These are phyloP conservation scores for Grantiella picta DNA, from an alignment of 2,113 vertebrate species.

Conservation along the genomic window DNA sequence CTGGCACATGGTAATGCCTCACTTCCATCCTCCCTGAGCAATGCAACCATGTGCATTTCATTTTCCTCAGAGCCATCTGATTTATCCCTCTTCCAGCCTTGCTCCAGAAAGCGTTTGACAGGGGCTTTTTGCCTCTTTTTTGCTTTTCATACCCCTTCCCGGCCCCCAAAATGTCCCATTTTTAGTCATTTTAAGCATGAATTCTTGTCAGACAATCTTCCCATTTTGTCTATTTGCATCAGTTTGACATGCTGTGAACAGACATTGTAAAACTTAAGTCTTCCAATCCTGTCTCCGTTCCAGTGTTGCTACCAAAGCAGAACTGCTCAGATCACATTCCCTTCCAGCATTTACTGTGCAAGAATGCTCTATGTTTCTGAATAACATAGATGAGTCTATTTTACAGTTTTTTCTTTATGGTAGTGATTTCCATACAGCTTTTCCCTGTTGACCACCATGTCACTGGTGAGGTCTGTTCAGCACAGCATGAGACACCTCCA, in stretches of 20 bases:
- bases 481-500: neutral
- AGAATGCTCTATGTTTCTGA: neutral
- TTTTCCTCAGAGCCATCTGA: neutral
- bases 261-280: neutral
- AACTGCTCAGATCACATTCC: neutral
- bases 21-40: neutral
- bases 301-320: neutral
- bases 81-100: neutral
- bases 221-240: neutral
- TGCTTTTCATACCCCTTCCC: accelerated
- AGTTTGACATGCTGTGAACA: neutral
- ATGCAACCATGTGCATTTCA: neutral
- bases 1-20: neutral
- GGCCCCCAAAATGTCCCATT: neutral
- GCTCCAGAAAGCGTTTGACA: neutral
- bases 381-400: neutral
- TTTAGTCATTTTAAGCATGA: neutral
- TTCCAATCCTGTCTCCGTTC: neutral
- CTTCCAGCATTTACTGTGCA: neutral
- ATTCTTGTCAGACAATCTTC: neutral
- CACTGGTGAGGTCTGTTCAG: neutral
- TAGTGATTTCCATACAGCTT: neutral
- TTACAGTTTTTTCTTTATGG: neutral
- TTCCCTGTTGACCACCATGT: neutral
- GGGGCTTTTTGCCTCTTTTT: neutral